phyloP scores from a whole-genome alignment of 1,140 invertebrate species.

The Laodelphax striatellus region DNA sequence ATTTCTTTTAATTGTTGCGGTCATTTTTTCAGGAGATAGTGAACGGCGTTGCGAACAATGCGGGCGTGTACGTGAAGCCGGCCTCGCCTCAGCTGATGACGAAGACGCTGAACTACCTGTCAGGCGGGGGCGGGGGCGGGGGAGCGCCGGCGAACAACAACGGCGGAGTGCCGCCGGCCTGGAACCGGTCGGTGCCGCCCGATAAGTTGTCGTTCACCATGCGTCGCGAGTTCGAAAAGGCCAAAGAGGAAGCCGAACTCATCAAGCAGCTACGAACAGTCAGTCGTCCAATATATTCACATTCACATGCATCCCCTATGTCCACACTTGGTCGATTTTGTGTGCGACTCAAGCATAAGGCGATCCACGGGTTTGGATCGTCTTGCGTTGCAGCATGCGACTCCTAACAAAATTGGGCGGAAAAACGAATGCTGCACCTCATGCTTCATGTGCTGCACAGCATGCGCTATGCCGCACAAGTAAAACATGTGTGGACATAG shows the following conservation, averaged over 20 bases:
- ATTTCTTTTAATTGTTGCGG: too few species aligned
- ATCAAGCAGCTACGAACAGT: constrained; percentile 74
- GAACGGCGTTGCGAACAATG: constrained; percentile 1
- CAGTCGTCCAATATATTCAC: constrained; percentile 28
- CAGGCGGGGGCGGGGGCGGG: neutral
- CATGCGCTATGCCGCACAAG: too few species aligned
- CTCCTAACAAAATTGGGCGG: too few species aligned
- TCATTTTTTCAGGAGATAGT: neutral
- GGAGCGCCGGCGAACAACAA: neutral
- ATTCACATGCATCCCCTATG: too few species aligned
- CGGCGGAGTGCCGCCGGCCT: constrained; percentile 30
- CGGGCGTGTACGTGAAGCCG: constrained; percentile 9
- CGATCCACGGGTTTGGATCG: too few species aligned
- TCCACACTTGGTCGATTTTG: too few species aligned
- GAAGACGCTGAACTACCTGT: constrained; percentile 34
- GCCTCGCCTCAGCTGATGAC: constrained; percentile 40
- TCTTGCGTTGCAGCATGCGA: too few species aligned
- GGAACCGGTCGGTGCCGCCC: constrained; percentile 54
- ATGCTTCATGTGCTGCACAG: too few species aligned
- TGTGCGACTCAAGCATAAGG: too few species aligned
- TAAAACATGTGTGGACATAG: too few species aligned
- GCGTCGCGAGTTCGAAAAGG: constrained; percentile 79
- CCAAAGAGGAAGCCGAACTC: constrained; percentile 77
- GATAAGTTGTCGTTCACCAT: constrained; percentile 84
- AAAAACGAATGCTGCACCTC: too few species aligned